phyloP scores from a whole-genome alignment of 2,888 invertebrate species.

The Malachius bipustulatus region DNA sequence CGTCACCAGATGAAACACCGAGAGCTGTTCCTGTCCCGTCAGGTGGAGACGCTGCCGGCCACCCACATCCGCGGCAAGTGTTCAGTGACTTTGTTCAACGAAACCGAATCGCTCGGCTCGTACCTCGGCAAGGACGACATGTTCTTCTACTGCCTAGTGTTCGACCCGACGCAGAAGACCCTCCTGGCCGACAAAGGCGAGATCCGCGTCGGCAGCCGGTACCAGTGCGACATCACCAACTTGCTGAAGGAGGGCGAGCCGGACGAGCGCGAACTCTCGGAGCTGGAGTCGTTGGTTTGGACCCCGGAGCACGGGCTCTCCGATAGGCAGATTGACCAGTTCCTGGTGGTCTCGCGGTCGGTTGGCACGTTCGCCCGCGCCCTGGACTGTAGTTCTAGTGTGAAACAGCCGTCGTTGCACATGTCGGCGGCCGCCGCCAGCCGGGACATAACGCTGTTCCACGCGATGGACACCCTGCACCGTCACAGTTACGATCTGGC shows the following conservation, averaged over 20 bases:
- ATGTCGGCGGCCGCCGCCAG: slow-evolving; percentile 99
- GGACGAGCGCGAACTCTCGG: slow-evolving; percentile 33
- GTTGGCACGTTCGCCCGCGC: slow-evolving; percentile 98
- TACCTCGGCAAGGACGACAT: slow-evolving; percentile 96
- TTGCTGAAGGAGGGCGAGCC: slow-evolving; percentile 60
- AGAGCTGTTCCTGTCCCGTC: slow-evolving; percentile 94
- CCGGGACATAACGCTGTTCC: slow-evolving; percentile 95
- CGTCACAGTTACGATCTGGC: slow-evolving; percentile 87
- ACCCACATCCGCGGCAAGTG: slow-evolving; percentile 99
- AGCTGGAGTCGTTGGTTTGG: slow-evolving; percentile 89
- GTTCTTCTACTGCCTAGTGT: slow-evolving; percentile 99
- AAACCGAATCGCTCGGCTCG: slow-evolving; percentile 92
- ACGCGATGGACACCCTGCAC: slow-evolving; percentile 93
- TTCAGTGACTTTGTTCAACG: slow-evolving; percentile 95
- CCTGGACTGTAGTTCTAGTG: slow-evolving; percentile 94
- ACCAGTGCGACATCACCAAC: slow-evolving; percentile 88
- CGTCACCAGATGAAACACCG: slow-evolving; percentile 94
- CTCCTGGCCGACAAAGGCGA: slow-evolving; percentile 97
- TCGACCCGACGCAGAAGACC: slow-evolving; percentile 98
- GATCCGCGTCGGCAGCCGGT: slow-evolving; percentile 84
- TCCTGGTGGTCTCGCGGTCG: slow-evolving; percentile 85
- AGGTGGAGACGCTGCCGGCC: slow-evolving; percentile 95
- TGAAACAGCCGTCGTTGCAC: slow-evolving; percentile 95
- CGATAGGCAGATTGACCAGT: slow-evolving; percentile 97
- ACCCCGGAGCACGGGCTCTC: slow-evolving; percentile 83